Conservation (phyloP, 2,888 invertebrate genomes). For the Thecocarcelia acutangulata region DNA sequence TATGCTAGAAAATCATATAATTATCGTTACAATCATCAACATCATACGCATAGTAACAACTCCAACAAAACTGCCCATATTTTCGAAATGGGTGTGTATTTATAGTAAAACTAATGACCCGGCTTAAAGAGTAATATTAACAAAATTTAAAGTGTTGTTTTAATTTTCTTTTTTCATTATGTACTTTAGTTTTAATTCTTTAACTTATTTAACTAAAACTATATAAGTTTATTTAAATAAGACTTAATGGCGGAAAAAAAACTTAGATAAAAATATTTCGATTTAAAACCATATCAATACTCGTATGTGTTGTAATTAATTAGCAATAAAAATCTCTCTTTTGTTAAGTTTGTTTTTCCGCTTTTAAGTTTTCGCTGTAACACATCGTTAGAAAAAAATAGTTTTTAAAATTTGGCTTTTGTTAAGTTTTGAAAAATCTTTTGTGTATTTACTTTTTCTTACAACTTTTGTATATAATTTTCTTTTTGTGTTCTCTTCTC, state of each 20-base stretch:
- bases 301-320: too few relatives aligned
- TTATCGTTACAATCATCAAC: conserved; percentile 75
- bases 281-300: too few relatives aligned
- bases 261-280: too few relatives aligned
- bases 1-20: conserved; percentile 90
- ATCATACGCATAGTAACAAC: conserved; percentile 58
- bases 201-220: neutral
- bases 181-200: neutral
- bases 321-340: too few relatives aligned
- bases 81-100: conserved; percentile 83
- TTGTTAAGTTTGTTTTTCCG: too few relatives aligned
- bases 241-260: too few relatives aligned
- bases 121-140: conserved; percentile 63
- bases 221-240: neutral
- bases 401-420: too few relatives aligned
- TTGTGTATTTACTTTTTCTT: conserved; percentile 14
- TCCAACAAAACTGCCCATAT: conserved; percentile 68
- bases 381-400: too few relatives aligned
- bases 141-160: conserved; percentile 30
- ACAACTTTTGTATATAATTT: conserved; percentile 15
- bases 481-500: conserved; percentile 50
- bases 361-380: too few relatives aligned
- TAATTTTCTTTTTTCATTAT: conserved; percentile 17
- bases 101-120: conserved; percentile 68
- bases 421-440: too few relatives aligned